Conservation (phyloP, 2,888 invertebrate genomes). For the Metopia argyrocephala region DNA sequence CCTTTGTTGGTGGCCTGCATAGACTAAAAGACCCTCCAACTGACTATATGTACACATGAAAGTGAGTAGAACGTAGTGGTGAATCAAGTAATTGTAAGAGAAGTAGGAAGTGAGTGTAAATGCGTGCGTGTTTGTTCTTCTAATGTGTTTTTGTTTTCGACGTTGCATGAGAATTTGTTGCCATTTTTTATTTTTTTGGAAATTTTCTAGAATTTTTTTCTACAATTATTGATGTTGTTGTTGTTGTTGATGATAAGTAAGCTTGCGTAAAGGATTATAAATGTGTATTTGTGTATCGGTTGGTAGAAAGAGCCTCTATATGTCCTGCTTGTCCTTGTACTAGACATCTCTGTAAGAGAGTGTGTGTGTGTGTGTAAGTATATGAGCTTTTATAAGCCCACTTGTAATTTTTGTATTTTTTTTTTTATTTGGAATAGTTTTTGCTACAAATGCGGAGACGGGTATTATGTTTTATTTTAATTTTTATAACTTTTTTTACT, state of each 20-base stretch:
- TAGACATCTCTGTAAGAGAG: no score
- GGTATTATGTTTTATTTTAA: slow-evolving; percentile 8
- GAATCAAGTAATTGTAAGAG: no score
- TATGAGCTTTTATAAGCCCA: slow-evolving; percentile 66
- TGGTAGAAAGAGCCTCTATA: slow-evolving; percentile 43
- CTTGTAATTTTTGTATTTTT: slow-evolving; percentile 40
- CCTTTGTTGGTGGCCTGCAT: background rate
- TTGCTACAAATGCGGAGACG: no score
- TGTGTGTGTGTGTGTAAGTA: slow-evolving; percentile 65
- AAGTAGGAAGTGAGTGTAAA: no score
- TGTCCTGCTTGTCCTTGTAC: slow-evolving; percentile 30
- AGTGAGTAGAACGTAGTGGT: no score
- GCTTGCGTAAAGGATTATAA: slow-evolving; percentile 69
- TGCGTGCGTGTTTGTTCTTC: slow-evolving; percentile 14
- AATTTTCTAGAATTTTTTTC: slow-evolving; percentile 22
- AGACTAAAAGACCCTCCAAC: background rate
- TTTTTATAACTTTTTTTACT: background rate
- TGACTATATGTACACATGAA: no score
- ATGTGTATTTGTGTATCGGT: slow-evolving; percentile 56
- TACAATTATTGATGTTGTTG: background rate
- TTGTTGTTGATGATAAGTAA: slow-evolving; percentile 47
- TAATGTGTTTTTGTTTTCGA: slow-evolving; percentile 39
- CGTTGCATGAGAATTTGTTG: slow-evolving; percentile 42
- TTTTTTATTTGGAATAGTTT: no score
- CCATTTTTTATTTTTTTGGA: slow-evolving; percentile 32